A percentile compares a stretch with the other conserved stretches of the same genome.
phyloP scores from a whole-genome alignment of 1,140 invertebrate species.

The Caerostris extrusa region DNA sequence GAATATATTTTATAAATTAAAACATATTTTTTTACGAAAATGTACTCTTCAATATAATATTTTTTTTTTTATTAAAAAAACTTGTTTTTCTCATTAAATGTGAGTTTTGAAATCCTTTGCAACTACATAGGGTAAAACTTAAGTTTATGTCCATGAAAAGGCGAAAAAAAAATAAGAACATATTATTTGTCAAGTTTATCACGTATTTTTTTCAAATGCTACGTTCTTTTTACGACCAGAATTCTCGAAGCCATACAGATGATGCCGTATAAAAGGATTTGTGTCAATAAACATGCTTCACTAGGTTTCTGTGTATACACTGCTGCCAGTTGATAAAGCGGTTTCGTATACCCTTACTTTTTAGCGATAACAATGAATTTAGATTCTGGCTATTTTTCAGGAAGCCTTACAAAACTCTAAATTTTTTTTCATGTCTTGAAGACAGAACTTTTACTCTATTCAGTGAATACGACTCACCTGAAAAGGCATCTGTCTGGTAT shows the following conservation, averaged over 20 bases:
- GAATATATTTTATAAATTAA: not conserved
- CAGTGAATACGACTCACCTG: too few species aligned
- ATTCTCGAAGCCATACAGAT: conserved; percentile 55
- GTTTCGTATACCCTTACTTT: conserved; percentile 20
- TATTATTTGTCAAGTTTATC: conserved; percentile 71
- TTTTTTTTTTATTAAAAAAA: too few species aligned
- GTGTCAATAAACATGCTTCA: conserved; percentile 55
- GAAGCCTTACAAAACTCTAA: not conserved
- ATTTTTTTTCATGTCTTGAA: too few species aligned
- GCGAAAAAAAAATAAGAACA: not conserved
- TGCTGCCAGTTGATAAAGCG: conserved; percentile 20
- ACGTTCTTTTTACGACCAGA: conserved; percentile 28
- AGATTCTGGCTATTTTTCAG: conserved; percentile 10
- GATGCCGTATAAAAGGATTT: conserved; percentile 64
- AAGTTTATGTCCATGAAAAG: not conserved
- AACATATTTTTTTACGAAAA: not conserved
- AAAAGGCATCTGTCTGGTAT: too few species aligned
- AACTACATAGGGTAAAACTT: not conserved
- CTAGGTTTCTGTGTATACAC: conserved; percentile 35
- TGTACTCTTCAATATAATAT: too few species aligned
- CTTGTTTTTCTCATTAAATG: too few species aligned
- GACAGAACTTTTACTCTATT: too few species aligned
- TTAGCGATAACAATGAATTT: conserved; percentile 12
- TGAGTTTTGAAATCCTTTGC: not conserved
- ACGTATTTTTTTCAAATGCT: conserved; percentile 19